phyloP scores from a whole-genome alignment of 2,888 invertebrate genomes.

The Lycia hirtaria region DNA sequence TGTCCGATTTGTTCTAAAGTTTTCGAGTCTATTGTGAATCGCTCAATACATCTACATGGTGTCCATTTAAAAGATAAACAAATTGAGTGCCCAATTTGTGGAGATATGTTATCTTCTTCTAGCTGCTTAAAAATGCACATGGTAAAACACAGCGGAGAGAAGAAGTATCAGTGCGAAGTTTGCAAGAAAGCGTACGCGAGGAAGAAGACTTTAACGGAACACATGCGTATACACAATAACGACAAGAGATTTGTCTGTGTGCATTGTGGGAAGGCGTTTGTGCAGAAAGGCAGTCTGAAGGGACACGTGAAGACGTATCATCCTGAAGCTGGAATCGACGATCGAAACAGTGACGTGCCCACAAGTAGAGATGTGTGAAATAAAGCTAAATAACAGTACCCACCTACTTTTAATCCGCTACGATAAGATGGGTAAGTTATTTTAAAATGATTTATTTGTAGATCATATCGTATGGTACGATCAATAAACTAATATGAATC shows the following conservation, averaged over 20 bases:
- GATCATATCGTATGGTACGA: too few species aligned
- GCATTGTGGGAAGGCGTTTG: slow-evolving; percentile 67
- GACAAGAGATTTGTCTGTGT: slow-evolving; percentile 77
- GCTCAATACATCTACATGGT: neutral
- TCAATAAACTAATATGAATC: too few species aligned
- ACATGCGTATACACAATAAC: slow-evolving; percentile 73
- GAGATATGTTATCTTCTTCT: neutral
- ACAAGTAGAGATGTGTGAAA: too few species aligned
- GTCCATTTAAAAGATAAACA: slow-evolving; percentile 3
- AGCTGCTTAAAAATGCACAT: slow-evolving; percentile 6
- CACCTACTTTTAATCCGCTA: too few species aligned
- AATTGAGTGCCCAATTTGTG: neutral
- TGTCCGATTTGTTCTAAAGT: slow-evolving; percentile 1
- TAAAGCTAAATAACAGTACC: too few species aligned
- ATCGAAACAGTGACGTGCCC: neutral
- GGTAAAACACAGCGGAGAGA: slow-evolving; percentile 1
- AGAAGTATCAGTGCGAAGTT: slow-evolving; percentile 2
- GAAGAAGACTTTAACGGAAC: slow-evolving; percentile 65
- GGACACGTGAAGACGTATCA: slow-evolving; percentile 73
- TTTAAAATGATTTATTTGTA: too few species aligned
- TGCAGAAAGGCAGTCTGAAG: slow-evolving; percentile 75
- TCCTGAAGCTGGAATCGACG: slow-evolving; percentile 46
- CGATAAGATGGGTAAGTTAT: too few species aligned
- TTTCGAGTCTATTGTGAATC: neutral
- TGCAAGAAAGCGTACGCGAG: slow-evolving; percentile 53